phyloP scores from a whole-genome alignment of 2,113 vertebrate species.

The Rhea pennata region DNA sequence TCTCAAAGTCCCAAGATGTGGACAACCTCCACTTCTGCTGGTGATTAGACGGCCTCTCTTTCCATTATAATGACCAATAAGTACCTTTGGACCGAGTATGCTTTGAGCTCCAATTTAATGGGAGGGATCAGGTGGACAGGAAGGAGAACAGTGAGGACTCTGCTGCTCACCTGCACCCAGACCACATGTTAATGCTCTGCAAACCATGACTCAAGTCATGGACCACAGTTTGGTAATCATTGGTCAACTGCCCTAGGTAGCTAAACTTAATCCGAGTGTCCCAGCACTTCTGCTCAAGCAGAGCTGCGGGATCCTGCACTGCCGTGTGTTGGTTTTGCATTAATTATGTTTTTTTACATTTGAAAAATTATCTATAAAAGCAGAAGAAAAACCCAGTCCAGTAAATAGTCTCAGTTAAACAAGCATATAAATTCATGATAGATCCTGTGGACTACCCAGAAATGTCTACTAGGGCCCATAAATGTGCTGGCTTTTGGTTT shows the following conservation, averaged over 20 bases:
- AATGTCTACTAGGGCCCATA: constrained; percentile 19
- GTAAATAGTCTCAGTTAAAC: background rate
- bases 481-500: constrained; percentile 47
- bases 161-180: background rate
- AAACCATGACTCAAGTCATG: background rate
- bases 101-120: background rate
- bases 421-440: background rate
- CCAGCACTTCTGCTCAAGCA: background rate
- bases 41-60: background rate
- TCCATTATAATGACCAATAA: background rate
- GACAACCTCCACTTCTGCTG: background rate
- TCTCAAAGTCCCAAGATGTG: background rate
- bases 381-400: background rate
- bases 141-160: background rate
- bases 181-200: background rate
- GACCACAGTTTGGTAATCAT: background rate
- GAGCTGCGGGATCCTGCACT: background rate
- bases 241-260: background rate
- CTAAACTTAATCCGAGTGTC: background rate
- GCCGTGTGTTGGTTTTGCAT: background rate
- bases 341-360: background rate
- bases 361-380: background rate
- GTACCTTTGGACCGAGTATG: background rate
- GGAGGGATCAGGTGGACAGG: background rate
- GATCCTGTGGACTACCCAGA: background rate